Base-by-base conservation (phyloP, 2,113 vertebrate species). In the Arizona elegans region DNA sequence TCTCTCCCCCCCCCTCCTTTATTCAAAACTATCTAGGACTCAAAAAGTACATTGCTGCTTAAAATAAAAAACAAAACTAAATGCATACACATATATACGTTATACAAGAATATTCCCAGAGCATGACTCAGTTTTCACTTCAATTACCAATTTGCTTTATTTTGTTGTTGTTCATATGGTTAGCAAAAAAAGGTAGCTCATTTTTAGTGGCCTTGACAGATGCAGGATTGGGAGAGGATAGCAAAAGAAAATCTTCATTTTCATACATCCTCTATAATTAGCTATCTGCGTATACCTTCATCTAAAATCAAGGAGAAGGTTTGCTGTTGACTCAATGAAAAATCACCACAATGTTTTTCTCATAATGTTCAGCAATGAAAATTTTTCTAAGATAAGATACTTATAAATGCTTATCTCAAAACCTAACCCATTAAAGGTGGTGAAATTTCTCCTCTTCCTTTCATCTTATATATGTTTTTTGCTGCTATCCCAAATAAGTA, bases 61-160 rank as follows among this genome's bases (percentile, higher is more conserved):
- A 89, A 89, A 81, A 56, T 33, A 8, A 75, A 75, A 75, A 75
- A 3, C 2, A 0, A 81, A 38, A 81, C 6, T 87, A 59, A 50
- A 87, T 4, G 52, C 55, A 65, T 19, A 24, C 33, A 86, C 38
- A 59, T 53, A n/a, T 50, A 19, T 53, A 29, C 15, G 43, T 23
- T 33, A 47, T 86, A 33, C 54, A 90, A 86, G 19, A 86, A 55
- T 90, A 90, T 90, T 90, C 70, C 53, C 15, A 90, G 54, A 92
- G 58, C 70, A 90, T 90, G 88, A 92, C 38, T 92, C 88, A 90
- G 70, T 75, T 90, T 90, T 92, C 58, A 56, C 26, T 86, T 90
- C 85, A 50, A 56, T 86, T 33, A 85, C 88, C 85, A 55, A 52
- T 55, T 92, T 85, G 92, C 47, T 92, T 92, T 47, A 52, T 75